Conservation (phyloP, 2,888 invertebrate genomes). For the Elmis aenea region DNA sequence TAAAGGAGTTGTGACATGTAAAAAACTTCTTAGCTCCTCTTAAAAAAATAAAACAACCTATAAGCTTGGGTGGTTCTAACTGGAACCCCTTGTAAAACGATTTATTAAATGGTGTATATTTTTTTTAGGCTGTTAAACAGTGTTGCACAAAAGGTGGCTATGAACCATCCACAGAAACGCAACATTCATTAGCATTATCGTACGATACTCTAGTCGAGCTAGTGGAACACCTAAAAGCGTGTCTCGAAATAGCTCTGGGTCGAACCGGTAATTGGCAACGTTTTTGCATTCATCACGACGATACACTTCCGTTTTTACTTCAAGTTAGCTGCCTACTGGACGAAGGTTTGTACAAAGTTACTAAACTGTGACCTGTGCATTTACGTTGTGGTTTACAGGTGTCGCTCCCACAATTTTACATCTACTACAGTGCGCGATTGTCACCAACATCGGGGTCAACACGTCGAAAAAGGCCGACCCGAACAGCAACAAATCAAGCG, state of each 20-base stretch:
- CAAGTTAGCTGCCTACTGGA: slow-evolving; percentile 81
- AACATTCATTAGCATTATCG: slow-evolving; percentile 56
- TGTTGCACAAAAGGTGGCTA: slow-evolving; percentile 55
- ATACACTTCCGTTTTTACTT: slow-evolving; percentile 76
- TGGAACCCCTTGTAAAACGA: too few species aligned
- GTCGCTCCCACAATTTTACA: slow-evolving; percentile 89
- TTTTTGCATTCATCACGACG: slow-evolving; percentile 70
- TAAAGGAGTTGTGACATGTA: too few species aligned
- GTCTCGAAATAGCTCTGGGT: slow-evolving; percentile 85
- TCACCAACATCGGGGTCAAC: slow-evolving; percentile 48
- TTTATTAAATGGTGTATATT: slow-evolving; percentile 1
- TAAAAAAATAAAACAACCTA: too few species aligned
- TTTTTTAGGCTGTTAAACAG: slow-evolving; percentile 48
- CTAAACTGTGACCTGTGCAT: not conserved
- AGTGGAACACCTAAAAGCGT: slow-evolving; percentile 91
- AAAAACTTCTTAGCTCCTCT: too few species aligned
- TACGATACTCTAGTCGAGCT: slow-evolving; percentile 91
- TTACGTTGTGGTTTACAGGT: slow-evolving; percentile 34
- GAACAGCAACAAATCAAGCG: slow-evolving; percentile 22
- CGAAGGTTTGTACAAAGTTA: slow-evolving; percentile 53
- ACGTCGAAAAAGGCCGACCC: slow-evolving; percentile 22
- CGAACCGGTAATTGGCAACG: slow-evolving; percentile 95
- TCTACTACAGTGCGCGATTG: slow-evolving; percentile 83
- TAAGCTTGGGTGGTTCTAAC: too few species aligned
- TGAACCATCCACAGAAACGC: slow-evolving; percentile 44